Base-by-base conservation (phyloP, 2,888 invertebrate species). In the Hydrotaea cyrtoneurina region DNA sequence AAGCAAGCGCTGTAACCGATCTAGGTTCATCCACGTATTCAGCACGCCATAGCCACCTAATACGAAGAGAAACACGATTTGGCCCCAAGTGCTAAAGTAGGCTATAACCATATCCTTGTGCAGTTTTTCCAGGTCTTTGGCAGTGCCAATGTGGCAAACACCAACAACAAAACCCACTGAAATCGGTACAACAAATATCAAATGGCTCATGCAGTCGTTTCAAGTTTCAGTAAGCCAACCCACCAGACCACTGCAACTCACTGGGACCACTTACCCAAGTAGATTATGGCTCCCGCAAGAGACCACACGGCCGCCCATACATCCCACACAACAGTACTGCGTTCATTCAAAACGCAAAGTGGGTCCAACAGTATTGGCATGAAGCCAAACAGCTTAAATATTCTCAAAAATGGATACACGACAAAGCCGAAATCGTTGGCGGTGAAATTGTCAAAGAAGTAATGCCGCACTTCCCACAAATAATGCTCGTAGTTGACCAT, bases 381-480 rank as follows among this genome's bases (percentile, higher is more conserved):
- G 31, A 89, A 88, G 0, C 88, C 89, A 69, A 87, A 87, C 10
- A 87, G 15, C 86, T 89, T 89, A 36, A 87, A 89, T 15, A 89
- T 86, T 21, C 88, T 87, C 59, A 87, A 86, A 86, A 89, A 88
- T 26, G 89, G 89, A 87, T 88, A 89, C 19, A 88, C 84, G 7
- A 89, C 87, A 74, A 88, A 90, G 4, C 75, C 83, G 11, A 88
- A 86, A 15, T 87, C 82, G 62, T 72, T 79, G 69, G 80, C 82
- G n/a, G 71, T 50, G 80, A 83, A 86, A 78, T 78, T 79, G 79
- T 85, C 74, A 39, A 78, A 71, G 23, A 86, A 77, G 55, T 80
- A 82, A 50, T 72, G 55, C 1, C 75, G 74, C 7, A 78, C 4
- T 64, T 82, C 62, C 7, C 43, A 31, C 13, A 71, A 53, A 64